These are phyloP conservation scores for Distichodus sexfasciatus DNA, from an alignment of 2,797 vertebrate species.

Conservation along the genomic window DNA sequence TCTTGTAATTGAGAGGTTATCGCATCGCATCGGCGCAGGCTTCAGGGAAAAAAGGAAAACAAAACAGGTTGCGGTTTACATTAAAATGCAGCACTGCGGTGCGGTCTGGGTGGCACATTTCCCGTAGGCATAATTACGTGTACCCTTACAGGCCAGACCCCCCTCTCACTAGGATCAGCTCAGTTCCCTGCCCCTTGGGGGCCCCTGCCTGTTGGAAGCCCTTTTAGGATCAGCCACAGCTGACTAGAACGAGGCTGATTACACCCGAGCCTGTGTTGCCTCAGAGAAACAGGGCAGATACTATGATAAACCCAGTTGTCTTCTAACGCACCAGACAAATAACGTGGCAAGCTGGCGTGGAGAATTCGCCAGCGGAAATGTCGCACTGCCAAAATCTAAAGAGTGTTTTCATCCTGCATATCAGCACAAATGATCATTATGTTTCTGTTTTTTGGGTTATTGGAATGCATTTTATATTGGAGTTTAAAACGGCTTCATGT, in stretches of 20 bases:
- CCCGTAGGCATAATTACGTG: slow-evolving; percentile 29
- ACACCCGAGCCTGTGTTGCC: slow-evolving; percentile 9
- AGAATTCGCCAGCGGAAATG: not conserved
- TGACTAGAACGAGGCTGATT: slow-evolving; percentile 43
- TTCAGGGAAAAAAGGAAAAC: no score
- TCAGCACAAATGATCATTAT: no score
- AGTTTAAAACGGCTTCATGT: no score
- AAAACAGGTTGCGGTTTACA: slow-evolving; percentile 27
- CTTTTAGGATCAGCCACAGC: slow-evolving; percentile 22
- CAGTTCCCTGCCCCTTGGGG: slow-evolving; percentile 10
- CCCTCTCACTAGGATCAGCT: slow-evolving; percentile 26
- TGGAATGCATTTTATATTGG: no score
- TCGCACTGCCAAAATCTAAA: not conserved
- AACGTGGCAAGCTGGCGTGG: not conserved
- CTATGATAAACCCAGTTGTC: slow-evolving; percentile 18
- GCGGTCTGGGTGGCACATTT: slow-evolving; percentile 24
- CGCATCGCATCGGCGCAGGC: slow-evolving; percentile 14
- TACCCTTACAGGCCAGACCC: slow-evolving; percentile 6
- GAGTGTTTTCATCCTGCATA: no score
- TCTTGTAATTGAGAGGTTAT: slow-evolving; percentile 46
- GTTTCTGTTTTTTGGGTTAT: no score
- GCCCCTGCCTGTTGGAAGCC: slow-evolving; percentile 33
- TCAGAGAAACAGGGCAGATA: slow-evolving; percentile 15
- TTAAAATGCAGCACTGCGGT: not conserved
- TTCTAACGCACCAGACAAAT: not conserved